A percentile compares a stretch with the other conserved stretches of the same genome.
Evolutionary conservation across 1,140 invertebrate species (phyloP).

Genomic region (Pseudoatta argentina): DNA sequence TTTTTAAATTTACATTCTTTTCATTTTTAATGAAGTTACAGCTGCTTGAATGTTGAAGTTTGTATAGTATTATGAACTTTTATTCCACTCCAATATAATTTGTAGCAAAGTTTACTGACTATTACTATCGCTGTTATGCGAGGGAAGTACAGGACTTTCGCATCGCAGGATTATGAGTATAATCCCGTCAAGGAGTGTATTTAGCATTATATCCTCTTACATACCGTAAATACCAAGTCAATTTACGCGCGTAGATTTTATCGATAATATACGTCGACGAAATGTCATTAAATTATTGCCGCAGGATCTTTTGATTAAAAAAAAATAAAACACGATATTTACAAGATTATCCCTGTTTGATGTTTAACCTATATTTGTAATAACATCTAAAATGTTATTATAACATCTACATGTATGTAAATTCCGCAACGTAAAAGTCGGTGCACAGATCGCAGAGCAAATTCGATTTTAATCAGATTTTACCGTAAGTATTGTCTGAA

Average conservation of each 20-base stretch:
- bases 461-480: slow-evolving; percentile 6
- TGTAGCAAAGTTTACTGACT: neutral
- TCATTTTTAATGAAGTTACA: too few species aligned
- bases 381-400: slow-evolving; percentile 28
- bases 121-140: neutral
- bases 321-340: neutral
- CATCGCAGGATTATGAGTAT: slow-evolving; percentile 11
- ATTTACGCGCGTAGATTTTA: slow-evolving; percentile 27
- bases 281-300: slow-evolving; percentile 24
- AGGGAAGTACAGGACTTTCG: neutral
- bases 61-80: too few species aligned
- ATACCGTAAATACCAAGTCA: slow-evolving; percentile 32
- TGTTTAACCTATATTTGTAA: slow-evolving; percentile 10
- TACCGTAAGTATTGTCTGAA: neutral
- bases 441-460: neutral
- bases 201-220: neutral
- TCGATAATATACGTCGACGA: slow-evolving; percentile 40
- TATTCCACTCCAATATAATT: neutral
- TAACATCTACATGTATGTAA: neutral
- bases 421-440: neutral
- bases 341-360: neutral
- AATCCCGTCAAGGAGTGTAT: neutral
- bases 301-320: neutral
- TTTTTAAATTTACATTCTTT: too few species aligned
- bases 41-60: too few species aligned